Conservation (phyloP, 2,797 vertebrate genomes). For the Anas capensis region DNA sequence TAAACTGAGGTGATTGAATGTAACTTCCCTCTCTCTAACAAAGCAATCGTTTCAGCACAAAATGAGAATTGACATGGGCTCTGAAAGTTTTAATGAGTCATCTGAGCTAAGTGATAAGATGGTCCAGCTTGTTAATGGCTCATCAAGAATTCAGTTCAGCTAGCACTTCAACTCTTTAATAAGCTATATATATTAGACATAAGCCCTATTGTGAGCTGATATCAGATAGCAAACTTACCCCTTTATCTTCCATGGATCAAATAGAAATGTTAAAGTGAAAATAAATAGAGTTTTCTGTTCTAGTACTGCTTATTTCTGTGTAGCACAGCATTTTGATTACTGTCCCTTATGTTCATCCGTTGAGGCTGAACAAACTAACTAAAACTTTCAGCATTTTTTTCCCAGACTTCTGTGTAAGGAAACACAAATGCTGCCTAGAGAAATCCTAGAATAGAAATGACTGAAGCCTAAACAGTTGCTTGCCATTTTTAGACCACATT, state of each 20-base stretch:
- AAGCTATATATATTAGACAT: slow-evolving; percentile 36
- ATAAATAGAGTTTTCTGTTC: background rate
- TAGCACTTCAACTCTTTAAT: slow-evolving; percentile 22
- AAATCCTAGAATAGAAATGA: slow-evolving; percentile 61
- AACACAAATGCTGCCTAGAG: slow-evolving; percentile 14
- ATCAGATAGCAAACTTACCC: background rate
- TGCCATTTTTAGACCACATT: slow-evolving; percentile 55
- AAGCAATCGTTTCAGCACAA: background rate
- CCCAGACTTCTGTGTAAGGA: background rate
- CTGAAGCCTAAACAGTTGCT: slow-evolving; percentile 63
- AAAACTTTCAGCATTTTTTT: background rate
- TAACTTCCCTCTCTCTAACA: background rate
- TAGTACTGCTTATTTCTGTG: background rate
- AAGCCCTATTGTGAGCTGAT: slow-evolving; percentile 1
- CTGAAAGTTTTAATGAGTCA: slow-evolving; percentile 50
- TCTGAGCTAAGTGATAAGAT: slow-evolving; percentile 54
- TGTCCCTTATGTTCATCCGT: background rate
- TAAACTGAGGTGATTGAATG: background rate
- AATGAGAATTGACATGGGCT: fast-evolving
- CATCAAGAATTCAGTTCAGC: slow-evolving; percentile 46
- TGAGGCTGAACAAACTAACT: background rate
- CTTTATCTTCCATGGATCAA: slow-evolving; percentile 21
- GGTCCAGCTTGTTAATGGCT: slow-evolving; percentile 49
- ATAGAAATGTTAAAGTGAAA: slow-evolving; percentile 1
- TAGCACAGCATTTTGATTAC: background rate